phyloP scores from a whole-genome alignment of 2,888 invertebrate species.

The Pollenia amentaria region DNA sequence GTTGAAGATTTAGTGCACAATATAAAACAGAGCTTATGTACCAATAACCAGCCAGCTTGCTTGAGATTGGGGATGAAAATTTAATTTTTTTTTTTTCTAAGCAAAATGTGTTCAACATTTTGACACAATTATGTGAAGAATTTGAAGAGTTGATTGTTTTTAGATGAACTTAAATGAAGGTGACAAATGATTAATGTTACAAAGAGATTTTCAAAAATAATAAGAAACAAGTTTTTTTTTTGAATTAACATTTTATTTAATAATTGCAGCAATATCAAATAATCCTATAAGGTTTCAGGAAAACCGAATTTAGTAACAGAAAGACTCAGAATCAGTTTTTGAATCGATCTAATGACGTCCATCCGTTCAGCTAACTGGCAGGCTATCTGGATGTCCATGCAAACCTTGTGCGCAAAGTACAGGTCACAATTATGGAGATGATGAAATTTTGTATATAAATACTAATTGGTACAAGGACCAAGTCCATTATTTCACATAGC shows the following conservation, averaged over 20 bases:
- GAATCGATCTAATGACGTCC: too few species aligned
- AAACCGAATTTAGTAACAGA: too few species aligned
- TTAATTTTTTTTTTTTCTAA: constrained; percentile 16
- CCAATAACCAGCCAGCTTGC: neutral
- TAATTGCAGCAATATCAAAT: neutral
- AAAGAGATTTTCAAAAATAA: neutral
- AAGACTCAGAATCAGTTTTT: too few species aligned
- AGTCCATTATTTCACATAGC: too few species aligned
- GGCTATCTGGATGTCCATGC: too few species aligned
- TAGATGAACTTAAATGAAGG: constrained; percentile 23
- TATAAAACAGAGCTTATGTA: constrained; percentile 18
- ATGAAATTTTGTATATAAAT: too few species aligned
- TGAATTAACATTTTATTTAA: neutral
- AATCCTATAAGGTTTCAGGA: too few species aligned
- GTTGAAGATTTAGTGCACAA: constrained; percentile 1
- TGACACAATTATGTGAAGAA: constrained; percentile 50
- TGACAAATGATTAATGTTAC: constrained; percentile 48
- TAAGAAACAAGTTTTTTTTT: neutral
- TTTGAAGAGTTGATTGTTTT: constrained; percentile 51
- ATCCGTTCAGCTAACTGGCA: too few species aligned
- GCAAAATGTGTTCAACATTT: constrained; percentile 46
- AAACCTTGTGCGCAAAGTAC: too few species aligned
- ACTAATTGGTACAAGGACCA: too few species aligned
- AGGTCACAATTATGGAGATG: too few species aligned
- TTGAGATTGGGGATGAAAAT: constrained; percentile 51